Evolutionary conservation across 2,888 invertebrate species (phyloP), one percentile per base, ranked within the genome.

Genomic region (Drosophila colorata): DNA sequence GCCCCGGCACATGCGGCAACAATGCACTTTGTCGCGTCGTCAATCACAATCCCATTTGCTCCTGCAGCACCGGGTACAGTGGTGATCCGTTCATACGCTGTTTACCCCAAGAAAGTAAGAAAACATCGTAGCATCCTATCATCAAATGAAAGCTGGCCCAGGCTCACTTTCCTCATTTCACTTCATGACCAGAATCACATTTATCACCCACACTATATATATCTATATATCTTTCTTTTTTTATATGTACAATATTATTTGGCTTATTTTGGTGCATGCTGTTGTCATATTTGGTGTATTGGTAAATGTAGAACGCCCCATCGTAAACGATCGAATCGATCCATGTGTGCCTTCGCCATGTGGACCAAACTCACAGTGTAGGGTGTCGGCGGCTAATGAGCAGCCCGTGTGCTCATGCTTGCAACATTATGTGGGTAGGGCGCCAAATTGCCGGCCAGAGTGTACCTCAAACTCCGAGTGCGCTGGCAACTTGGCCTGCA

Each of bases 381-480:
- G 95, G 79, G 94, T 95, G 53, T 94, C 96, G 71, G 76, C 81
- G 38, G 75, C 82, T 63, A 95, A 96, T 75, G 95, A 95, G 85
- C 95, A 95, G 77, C 95, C 96, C 20, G 96, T 96, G 43, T 97
- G 97, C 90, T 96, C 96, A 66, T 97, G 97, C 91, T 93, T 95
- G 82, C 93, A 95, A 48, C 95, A 95, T 89, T 97, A 96, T 90
- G 94, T 96, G 63, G 97, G 98, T 49, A 94, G 96, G 87, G 94
- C 97, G 43, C 97, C 97, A 38, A 96, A 96, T 91, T 97, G 97
- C 90, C 94, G 97, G 47, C 97, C 97, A 23, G 96, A 97, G 93
- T 97, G 97, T 92, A 94, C 95, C 43, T 95, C 96, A 81, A 96
- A 96, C 85, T 95, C 95, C 78, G 97, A 97, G 93, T 98, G 98